Conservation (phyloP, 1,140 invertebrate genomes). For the Macrosteles quadrilineatus region DNA sequence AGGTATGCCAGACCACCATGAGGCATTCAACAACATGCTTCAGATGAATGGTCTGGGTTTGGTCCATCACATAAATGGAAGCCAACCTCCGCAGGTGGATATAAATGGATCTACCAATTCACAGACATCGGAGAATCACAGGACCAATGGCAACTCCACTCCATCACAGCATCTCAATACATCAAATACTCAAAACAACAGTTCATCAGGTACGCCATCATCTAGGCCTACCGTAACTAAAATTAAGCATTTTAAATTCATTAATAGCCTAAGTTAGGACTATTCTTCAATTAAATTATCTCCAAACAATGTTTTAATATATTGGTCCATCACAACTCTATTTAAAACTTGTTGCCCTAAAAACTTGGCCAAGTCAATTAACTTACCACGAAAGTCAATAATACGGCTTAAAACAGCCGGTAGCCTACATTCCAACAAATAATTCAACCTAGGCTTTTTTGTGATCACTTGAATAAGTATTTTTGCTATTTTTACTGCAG, state of each 20-base stretch:
- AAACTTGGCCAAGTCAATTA: too few species aligned
- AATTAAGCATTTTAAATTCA: not conserved
- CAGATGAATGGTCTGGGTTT: constrained; percentile 39
- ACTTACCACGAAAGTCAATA: too few species aligned
- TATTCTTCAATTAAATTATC: too few species aligned
- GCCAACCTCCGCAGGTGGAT: constrained; percentile 28
- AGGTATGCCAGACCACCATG: constrained; percentile 42
- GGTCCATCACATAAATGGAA: constrained; percentile 34
- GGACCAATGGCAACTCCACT: constrained; percentile 40
- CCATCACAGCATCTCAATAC: constrained; percentile 45
- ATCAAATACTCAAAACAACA: constrained; percentile 43
- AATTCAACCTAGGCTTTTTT: too few species aligned
- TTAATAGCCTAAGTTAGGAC: too few species aligned
- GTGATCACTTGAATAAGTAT: too few species aligned
- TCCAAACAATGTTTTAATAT: too few species aligned
- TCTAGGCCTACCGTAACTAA: constrained; percentile 35
- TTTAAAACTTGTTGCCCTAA: too few species aligned
- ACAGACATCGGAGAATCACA: not conserved
- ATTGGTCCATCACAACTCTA: too few species aligned
- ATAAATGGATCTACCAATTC: constrained; percentile 27
- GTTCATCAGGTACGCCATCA: constrained; percentile 42
- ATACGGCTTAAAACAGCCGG: too few species aligned
- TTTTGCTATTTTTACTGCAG: too few species aligned
- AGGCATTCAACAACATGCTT: constrained; percentile 40
- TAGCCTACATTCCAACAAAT: too few species aligned